Evolutionary conservation across 2,797 vertebrate genomes (phyloP).

Genomic region (Mastacembelus armatus): DNA sequence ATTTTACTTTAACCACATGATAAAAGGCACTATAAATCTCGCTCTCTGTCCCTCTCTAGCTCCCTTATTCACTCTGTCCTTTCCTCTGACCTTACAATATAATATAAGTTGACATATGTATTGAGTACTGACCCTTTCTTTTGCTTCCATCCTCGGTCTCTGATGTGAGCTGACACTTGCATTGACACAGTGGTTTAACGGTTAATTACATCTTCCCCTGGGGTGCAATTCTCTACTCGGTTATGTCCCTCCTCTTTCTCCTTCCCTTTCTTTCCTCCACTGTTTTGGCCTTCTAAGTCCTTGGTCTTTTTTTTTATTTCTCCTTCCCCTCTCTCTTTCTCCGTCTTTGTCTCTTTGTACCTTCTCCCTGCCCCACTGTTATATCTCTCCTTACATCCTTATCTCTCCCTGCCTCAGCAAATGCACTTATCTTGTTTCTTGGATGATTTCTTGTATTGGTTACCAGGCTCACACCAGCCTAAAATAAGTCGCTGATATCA

Average conservation of each 20-base stretch:
- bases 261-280: background rate
- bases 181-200: conserved; percentile 73
- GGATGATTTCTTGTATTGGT: conserved; percentile 36
- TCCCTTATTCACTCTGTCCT: background rate
- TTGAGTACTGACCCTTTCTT: conserved; percentile 45
- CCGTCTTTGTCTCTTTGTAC: conserved; percentile 14
- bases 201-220: conserved; percentile 66
- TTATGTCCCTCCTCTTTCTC: conserved; percentile 4
- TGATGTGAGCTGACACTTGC: conserved; percentile 59
- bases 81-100: conserved; percentile 24
- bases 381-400: conserved; percentile 29
- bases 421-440: conserved; percentile 51
- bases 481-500: conserved; percentile 25
- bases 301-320: background rate
- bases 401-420: conserved; percentile 47
- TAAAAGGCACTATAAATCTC: conserved; percentile 14
- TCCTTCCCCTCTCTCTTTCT: background rate
- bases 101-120: conserved; percentile 50
- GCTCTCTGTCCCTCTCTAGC: background rate
- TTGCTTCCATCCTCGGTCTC: conserved; percentile 19
- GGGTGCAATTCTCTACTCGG: conserved; percentile 31
- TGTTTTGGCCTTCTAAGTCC: background rate
- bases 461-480: conserved; percentile 17
- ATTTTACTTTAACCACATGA: conserved; percentile 13
- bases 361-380: background rate